phyloP scores from a whole-genome alignment of 2,888 invertebrate species.

The Limnephilus auricula region DNA sequence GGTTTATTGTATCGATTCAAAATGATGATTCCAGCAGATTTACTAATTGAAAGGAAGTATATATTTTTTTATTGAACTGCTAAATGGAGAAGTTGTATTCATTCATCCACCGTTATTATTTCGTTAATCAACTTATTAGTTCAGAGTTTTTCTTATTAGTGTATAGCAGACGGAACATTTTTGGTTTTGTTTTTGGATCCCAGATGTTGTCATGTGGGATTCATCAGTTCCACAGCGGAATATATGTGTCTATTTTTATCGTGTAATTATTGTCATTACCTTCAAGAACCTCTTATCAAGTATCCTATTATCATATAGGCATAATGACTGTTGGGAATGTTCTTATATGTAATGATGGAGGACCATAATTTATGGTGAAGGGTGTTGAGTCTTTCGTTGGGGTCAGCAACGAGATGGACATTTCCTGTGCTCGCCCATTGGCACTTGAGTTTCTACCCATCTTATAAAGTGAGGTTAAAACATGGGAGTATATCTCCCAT shows the following conservation, averaged over 20 bases:
- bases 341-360: no score
- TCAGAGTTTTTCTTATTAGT: neutral
- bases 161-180: neutral
- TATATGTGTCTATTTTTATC: neutral
- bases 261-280: neutral
- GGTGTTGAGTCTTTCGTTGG: no score
- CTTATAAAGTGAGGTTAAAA: neutral
- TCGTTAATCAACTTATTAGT: neutral
- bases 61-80: neutral
- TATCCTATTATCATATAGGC: no score
- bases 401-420: neutral
- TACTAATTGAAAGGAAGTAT: neutral
- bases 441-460: neutral
- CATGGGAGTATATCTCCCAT: neutral
- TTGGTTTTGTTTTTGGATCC: neutral
- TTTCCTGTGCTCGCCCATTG: neutral
- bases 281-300: neutral
- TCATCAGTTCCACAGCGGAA: neutral
- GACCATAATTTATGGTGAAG: no score
- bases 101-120: neutral
- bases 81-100: neutral
- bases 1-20: neutral
- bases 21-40: neutral
- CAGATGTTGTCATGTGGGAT: neutral
- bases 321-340: no score